A percentile compares a stretch with the other conserved stretches of the same genome.
These are phyloP conservation scores for Mirounga angustirostris DNA, from an alignment of 2,113 vertebrate species.

Conservation along the genomic window DNA sequence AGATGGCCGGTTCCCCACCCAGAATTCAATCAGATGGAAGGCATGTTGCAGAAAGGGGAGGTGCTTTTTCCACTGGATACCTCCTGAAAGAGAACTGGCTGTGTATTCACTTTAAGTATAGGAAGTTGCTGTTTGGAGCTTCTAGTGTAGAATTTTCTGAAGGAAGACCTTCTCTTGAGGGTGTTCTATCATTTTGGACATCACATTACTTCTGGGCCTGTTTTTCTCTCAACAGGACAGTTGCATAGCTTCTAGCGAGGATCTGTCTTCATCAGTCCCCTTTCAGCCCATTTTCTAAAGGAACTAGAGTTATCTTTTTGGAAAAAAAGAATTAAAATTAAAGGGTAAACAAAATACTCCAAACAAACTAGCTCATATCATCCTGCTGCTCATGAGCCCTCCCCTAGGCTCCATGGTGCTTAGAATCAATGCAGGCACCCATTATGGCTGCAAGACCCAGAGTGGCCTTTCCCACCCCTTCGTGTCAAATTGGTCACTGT, in stretches of 20 bases:
- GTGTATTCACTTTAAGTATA: background rate
- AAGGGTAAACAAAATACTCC: background rate
- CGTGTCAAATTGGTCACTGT: background rate
- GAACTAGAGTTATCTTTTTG: background rate
- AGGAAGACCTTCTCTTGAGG: background rate
- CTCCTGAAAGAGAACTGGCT: background rate
- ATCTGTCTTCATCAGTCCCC: background rate
- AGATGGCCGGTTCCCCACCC: background rate
- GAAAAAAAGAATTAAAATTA: background rate
- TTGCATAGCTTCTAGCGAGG: background rate
- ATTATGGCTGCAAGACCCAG: fast-evolving
- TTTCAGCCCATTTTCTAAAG: slow-evolving; percentile 23
- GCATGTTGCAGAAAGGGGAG: background rate
- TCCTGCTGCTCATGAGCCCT: background rate
- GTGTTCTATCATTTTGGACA: background rate
- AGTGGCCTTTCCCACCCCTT: background rate
- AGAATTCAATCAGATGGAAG: background rate
- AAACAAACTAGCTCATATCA: background rate
- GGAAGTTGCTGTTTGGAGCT: background rate
- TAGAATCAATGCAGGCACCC: background rate
- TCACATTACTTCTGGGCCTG: background rate
- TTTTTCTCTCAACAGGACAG: background rate
- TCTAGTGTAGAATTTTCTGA: background rate
- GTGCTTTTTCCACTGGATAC: background rate
- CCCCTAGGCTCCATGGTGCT: background rate